phyloP scores from a whole-genome alignment of 23 tunicate species.

The Phallusia fumigata region DNA sequence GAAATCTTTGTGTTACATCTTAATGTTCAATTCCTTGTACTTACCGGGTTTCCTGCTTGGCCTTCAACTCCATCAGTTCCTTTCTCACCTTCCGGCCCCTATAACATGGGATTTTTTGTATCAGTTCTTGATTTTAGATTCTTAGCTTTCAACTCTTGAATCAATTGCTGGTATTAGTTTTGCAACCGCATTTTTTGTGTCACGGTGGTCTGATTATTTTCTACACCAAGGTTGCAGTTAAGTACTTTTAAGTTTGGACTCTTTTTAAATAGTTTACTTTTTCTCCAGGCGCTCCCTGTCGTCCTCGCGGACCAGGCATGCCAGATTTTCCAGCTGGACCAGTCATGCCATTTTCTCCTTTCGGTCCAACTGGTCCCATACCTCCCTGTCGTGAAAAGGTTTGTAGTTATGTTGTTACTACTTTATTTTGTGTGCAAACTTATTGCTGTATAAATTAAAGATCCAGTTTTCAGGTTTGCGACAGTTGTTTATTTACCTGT shows the following conservation, averaged over 20 bases:
- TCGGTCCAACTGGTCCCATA: neutral
- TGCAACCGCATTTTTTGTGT: too few species aligned
- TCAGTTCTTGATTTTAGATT: neutral
- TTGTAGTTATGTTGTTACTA: neutral
- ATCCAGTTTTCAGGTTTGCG: neutral
- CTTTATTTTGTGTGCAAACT: too few species aligned
- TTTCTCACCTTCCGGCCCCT: neutral
- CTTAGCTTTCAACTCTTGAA: neutral
- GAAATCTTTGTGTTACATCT: neutral
- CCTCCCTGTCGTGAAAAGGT: neutral
- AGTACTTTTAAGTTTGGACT: too few species aligned
- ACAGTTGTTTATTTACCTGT: slow-evolving; percentile 4
- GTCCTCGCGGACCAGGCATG: neutral
- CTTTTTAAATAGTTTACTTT: neutral
- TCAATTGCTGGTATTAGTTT: too few species aligned
- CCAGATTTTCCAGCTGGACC: neutral
- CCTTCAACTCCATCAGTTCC: neutral
- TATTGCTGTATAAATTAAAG: neutral
- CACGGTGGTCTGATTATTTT: too few species aligned
- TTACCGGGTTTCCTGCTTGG: neutral
- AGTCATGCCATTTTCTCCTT: neutral
- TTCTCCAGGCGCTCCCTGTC: slow-evolving; percentile 9
- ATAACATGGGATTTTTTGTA: neutral
- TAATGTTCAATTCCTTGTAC: neutral
- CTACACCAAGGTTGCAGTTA: too few species aligned